Evolutionary conservation across 2,113 vertebrate species (phyloP).

Genomic region (Sarotherodon lohbergeri): DNA sequence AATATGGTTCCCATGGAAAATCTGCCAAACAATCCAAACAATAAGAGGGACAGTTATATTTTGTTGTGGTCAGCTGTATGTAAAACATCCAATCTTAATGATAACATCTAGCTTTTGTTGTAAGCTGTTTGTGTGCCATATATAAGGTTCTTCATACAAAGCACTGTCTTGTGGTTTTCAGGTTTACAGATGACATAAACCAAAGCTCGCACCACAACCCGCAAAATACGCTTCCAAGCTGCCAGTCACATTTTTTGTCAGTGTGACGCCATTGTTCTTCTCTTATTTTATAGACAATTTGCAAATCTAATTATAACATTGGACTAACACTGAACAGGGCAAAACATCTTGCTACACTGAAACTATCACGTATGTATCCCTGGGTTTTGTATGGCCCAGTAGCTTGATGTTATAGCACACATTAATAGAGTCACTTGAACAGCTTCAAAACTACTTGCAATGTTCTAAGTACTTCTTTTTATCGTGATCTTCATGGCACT

Average conservation of each 20-base stretch:
- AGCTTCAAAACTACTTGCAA: not conserved
- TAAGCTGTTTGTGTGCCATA: not conserved
- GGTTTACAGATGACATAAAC: constrained; percentile 26
- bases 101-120: not conserved
- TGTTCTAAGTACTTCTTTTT: not conserved
- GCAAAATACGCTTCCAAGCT: not conserved
- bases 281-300: not conserved
- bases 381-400: not conserved
- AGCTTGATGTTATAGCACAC: not conserved
- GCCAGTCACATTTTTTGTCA: constrained; percentile 17
- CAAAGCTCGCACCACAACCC: not conserved
- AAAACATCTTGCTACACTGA: not conserved
- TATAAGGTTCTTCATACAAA: not conserved
- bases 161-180: constrained; percentile 8
- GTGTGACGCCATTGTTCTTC: not conserved
- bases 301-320: constrained; percentile 28
- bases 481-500: constrained; percentile 1
- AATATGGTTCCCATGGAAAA: not conserved
- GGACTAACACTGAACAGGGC: not conserved
- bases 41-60: not conserved
- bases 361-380: not conserved
- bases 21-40: not conserved
- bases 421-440: not conserved
- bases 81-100: not conserved
- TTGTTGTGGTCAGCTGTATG: not conserved